Conservation (phyloP, 1,140 invertebrate species). For the Maniola jurtina region DNA sequence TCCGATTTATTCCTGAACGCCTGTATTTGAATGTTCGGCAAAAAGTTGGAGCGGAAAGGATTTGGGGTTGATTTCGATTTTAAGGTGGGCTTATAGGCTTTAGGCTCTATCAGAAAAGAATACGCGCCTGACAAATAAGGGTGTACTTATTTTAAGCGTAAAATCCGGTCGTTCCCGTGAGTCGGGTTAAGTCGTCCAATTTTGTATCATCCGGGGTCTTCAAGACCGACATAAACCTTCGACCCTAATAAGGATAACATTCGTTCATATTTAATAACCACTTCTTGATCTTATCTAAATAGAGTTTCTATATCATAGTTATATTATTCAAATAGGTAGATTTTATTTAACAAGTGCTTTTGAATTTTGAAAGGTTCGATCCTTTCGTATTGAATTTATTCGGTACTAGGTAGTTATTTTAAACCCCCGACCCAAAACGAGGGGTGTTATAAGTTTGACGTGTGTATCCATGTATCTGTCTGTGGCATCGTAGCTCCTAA, state of each 20-base stretch:
- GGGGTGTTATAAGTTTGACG: no score
- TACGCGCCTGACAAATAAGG: constrained; percentile 20
- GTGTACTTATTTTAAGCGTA: constrained; percentile 10
- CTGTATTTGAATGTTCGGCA: constrained; percentile 4
- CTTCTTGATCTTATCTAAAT: background rate
- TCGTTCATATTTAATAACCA: background rate
- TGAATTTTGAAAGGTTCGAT: no score
- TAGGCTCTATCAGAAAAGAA: constrained; percentile 25
- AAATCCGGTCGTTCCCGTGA: constrained; percentile 1
- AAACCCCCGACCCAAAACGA: no score
- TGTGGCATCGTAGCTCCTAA: no score
- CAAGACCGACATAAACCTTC: background rate
- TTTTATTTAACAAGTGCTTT: no score
- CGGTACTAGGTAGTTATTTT: no score
- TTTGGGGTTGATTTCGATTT: constrained; percentile 27
- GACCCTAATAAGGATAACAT: background rate
- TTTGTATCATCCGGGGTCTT: background rate
- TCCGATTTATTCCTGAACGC: background rate
- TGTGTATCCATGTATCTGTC: no score
- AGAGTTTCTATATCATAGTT: no score
- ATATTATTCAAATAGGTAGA: no score
- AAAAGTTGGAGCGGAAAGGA: constrained; percentile 1
- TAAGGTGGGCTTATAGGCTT: constrained; percentile 30
- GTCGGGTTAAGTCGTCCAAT: constrained; percentile 2
- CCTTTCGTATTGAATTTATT: no score